Conservation (phyloP, 1,140 invertebrate species). For the Ceratina calcarata region DNA sequence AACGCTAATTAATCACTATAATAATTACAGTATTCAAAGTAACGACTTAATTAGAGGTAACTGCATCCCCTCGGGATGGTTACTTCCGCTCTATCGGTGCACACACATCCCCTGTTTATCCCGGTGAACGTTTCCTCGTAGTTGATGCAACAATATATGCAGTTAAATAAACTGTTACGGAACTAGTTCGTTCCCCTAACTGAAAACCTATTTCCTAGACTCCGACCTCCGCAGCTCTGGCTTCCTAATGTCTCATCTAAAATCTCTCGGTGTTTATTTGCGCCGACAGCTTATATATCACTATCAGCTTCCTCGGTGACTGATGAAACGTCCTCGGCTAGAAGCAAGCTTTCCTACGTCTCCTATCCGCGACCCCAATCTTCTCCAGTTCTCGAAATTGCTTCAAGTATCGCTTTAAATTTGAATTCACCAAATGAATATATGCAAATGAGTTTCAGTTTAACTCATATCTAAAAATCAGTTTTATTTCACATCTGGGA, state of each 20-base stretch:
- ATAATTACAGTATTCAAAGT: background rate
- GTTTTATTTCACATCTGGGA: no score
- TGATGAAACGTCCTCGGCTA: background rate
- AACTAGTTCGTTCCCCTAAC: background rate
- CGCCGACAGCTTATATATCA: background rate
- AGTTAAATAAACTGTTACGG: slow-evolving; percentile 6
- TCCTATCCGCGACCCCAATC: background rate
- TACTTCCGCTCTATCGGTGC: no score
- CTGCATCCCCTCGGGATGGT: background rate
- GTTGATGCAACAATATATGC: no score
- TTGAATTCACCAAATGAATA: background rate
- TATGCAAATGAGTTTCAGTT: no score
- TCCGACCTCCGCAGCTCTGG: no score
- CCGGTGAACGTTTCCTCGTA: no score
- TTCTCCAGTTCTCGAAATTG: background rate
- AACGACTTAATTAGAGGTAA: background rate
- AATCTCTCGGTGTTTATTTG: background rate
- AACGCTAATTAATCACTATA: background rate
- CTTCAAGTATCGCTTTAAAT: no score
- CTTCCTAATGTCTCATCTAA: background rate
- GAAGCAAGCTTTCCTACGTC: background rate
- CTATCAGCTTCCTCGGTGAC: background rate
- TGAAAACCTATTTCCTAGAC: background rate
- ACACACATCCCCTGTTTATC: background rate
- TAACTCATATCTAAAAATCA: no score